Evolutionary conservation across 2,888 invertebrate species (phyloP), one percentile per base, ranked within the genome.

Genomic region (Campoplex capitator): DNA sequence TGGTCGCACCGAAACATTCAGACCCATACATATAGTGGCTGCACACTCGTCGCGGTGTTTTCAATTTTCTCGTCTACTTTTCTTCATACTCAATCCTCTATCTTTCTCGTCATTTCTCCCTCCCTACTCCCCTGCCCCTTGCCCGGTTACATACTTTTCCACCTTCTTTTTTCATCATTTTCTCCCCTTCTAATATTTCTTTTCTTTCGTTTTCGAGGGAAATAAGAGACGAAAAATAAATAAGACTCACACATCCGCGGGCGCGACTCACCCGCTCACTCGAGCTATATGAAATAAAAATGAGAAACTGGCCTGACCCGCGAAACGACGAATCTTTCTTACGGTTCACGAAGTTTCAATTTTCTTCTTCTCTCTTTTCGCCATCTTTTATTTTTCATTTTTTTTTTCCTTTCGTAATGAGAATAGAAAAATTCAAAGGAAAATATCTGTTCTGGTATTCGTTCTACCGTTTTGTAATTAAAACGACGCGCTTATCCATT

Each of bases 11-110:
- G 42, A 65, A 56, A 56, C 42, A 62, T 18, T 42, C 38, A 62
- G 48, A 18, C 68, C 51, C 35, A 48, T 51, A 23, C 23, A 23
- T 23, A 23, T 23, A n/a, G 45, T 70, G 38, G 18, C 38, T 73
- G 45, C 35, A 70, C 45, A 62, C 68, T 38, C 58, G 70, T 76
- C 35, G 75, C 68, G 75, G 80, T 80, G 75, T 84, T 84, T 84
- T 84, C 84, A 84, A 84, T 84, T 84, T 84, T 77, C 77, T 84
- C 45, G 13, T 45, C 45, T 45, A 11, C 45, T 84, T 84, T 84
- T 77, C 77, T 80, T 70, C 68, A 35, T 48, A 35, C 65, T 77
- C 38, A 35, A 48, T n/a, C 32, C 45, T 45, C 68, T n/a, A 45
- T 54, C 51, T 80, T 80, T 65, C 68, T 62, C 62, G 32, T 62